Conservation (phyloP, 2,113 vertebrate genomes). For the Alces alces region DNA sequence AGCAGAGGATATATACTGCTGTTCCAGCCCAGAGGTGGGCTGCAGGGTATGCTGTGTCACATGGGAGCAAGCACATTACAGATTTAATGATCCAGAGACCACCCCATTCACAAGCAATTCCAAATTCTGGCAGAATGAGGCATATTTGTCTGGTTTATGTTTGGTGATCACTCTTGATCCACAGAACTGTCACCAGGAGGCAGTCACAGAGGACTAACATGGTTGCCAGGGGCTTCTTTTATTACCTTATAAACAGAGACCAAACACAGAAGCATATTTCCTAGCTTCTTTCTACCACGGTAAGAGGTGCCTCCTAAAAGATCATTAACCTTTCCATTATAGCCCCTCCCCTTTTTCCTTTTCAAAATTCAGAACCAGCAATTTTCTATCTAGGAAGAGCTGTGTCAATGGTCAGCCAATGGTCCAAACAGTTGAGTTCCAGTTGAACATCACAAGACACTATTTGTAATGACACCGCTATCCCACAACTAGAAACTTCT, state of each 20-base stretch:
- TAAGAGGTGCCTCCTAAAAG: neutral
- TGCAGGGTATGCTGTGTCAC: neutral
- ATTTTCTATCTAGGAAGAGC: neutral
- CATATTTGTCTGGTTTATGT: neutral
- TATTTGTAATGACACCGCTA: neutral
- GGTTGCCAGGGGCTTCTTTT: neutral
- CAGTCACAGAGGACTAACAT: neutral
- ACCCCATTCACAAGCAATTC: neutral
- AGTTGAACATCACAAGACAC: neutral
- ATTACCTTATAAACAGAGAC: neutral
- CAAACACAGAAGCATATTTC: neutral
- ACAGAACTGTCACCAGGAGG: rapidly evolving
- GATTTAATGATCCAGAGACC: neutral
- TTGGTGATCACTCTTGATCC: neutral
- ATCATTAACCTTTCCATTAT: neutral
- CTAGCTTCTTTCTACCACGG: neutral
- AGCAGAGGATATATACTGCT: neutral
- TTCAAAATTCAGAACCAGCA: neutral
- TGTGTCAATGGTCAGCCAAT: neutral
- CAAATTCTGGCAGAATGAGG: neutral
- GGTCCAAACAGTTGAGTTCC: neutral
- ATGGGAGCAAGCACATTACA: neutral
- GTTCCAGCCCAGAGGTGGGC: neutral
- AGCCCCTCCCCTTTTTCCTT: neutral
- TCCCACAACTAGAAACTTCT: neutral